phyloP scores from a whole-genome alignment of 2,888 invertebrate genomes.

The Acrobasis repandana region DNA sequence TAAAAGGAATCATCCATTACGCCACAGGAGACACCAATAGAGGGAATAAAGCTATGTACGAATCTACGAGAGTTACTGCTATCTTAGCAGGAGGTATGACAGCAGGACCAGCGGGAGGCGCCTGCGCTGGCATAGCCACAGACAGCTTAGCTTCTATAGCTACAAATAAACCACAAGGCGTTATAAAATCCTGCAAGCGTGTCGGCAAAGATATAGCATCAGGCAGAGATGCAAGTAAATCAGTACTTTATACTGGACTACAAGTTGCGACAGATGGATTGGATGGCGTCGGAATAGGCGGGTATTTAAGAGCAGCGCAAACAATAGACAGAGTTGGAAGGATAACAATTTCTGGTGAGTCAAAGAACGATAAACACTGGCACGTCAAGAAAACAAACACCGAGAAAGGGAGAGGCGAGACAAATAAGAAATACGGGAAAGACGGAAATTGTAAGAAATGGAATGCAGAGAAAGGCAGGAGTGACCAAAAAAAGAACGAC shows the following conservation, averaged over 20 bases:
- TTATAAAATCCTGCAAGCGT: neutral
- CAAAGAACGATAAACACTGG: neutral
- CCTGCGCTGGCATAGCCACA: neutral
- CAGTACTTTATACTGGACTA: constrained; percentile 7
- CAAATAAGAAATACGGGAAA: too few species aligned
- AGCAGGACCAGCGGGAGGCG: neutral
- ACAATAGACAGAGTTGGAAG: constrained; percentile 7
- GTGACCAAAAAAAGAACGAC: too few species aligned
- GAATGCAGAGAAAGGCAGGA: neutral
- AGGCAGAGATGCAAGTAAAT: constrained; percentile 6
- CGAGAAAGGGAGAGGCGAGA: neutral
- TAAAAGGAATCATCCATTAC: neutral
- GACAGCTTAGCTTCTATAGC: constrained; percentile 4
- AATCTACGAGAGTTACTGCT: neutral
- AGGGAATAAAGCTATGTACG: neutral
- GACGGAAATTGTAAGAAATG: too few species aligned
- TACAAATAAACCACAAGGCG: constrained; percentile 17
- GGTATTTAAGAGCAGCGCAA: constrained; percentile 1
- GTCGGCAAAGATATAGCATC: constrained; percentile 2
- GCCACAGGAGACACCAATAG: neutral
- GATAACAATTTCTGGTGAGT: neutral
- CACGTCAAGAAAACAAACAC: neutral
- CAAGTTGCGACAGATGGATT: constrained; percentile 7
- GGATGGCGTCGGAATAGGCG: constrained; percentile 7
- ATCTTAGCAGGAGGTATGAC: neutral